phyloP scores from a whole-genome alignment of 2,888 invertebrate genomes.

The Macaria liturata region DNA sequence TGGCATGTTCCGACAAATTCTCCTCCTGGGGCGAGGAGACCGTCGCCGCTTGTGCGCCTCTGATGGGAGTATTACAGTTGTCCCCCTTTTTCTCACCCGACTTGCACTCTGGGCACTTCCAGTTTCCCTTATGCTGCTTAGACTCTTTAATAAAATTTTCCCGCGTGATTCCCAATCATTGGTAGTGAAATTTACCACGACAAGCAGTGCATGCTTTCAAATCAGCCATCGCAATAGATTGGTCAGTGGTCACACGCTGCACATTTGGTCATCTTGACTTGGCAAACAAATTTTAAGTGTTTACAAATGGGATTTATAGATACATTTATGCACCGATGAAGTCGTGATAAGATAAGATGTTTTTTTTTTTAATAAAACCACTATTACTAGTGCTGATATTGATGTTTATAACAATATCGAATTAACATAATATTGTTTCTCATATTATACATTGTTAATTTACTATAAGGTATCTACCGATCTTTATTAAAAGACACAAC shows the following conservation, averaged over 20 bases:
- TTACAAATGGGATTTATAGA: too few species aligned
- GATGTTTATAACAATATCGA: too few species aligned
- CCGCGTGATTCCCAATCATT: background rate
- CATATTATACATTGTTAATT: too few species aligned
- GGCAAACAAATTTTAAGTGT: too few species aligned
- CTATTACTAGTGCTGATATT: too few species aligned
- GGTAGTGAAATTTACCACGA: background rate
- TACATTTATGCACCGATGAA: too few species aligned
- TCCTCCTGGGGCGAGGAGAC: background rate
- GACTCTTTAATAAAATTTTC: background rate
- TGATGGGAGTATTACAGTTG: constrained; percentile 3
- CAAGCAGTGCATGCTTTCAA: background rate
- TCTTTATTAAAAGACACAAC: too few species aligned
- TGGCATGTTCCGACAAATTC: background rate
- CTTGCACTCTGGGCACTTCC: background rate
- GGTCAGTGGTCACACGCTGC: background rate
- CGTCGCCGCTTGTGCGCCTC: background rate
- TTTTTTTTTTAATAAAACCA: too few species aligned
- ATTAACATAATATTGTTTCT: too few species aligned
- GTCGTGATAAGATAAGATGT: too few species aligned
- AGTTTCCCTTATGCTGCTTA: background rate
- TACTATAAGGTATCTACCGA: too few species aligned
- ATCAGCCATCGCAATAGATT: background rate
- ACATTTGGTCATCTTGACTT: background rate
- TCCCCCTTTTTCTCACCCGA: background rate